phyloP scores from a whole-genome alignment of 2,888 invertebrate species.

The Acrobeloides nanus region DNA sequence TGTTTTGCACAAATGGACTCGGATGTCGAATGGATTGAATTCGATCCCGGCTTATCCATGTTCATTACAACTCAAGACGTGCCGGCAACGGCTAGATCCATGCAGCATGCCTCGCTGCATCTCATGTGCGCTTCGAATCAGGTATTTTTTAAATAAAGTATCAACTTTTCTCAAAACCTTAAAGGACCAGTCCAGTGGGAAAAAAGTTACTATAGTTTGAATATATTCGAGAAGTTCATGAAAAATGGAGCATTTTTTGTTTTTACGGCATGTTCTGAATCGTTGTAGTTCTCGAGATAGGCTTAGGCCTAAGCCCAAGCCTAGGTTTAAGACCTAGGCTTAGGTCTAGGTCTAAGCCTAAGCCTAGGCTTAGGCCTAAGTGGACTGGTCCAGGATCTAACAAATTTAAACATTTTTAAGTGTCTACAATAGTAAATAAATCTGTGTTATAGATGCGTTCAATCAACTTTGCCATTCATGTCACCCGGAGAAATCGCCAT shows the following conservation, averaged over 20 bases:
- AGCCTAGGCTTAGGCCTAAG: no score
- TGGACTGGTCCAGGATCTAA: no score
- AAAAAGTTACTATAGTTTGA: no score
- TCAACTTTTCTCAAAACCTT: no score
- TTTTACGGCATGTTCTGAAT: no score
- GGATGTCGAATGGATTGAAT: constrained; percentile 48
- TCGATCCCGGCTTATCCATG: constrained; percentile 26
- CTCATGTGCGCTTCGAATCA: constrained; percentile 32
- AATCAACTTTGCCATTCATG: constrained; percentile 43
- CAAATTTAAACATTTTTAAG: background rate
- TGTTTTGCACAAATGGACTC: constrained; percentile 48
- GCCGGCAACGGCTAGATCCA: constrained; percentile 13
- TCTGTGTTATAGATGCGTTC: constrained; percentile 29
- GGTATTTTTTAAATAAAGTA: constrained; percentile 10
- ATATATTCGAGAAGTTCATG: no score
- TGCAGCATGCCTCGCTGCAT: constrained; percentile 28
- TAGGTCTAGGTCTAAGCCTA: no score
- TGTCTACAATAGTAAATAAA: background rate
- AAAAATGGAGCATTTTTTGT: no score
- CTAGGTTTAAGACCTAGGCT: no score
- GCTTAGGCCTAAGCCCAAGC: no score
- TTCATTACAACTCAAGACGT: constrained; percentile 30
- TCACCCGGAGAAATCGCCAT: constrained; percentile 46
- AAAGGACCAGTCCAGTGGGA: no score
- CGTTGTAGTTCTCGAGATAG: no score